Evolutionary conservation across 2,113 vertebrate species (phyloP).

Genomic region (Cyrtonyx montezumae): DNA sequence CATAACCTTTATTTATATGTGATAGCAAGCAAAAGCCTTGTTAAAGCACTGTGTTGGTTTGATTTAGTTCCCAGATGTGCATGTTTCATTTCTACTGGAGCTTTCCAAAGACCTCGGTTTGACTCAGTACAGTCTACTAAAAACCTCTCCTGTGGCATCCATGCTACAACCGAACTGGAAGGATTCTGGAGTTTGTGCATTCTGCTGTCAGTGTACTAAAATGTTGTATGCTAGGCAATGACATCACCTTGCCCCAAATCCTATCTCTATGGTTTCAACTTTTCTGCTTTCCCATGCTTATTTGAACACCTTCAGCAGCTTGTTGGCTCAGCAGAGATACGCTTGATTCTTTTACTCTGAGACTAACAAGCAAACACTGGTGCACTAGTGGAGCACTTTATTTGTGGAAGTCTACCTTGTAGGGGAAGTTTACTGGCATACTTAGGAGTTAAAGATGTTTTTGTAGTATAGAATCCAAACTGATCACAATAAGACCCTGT

Average conservation of each 20-base stretch:
- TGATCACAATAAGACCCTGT: neutral
- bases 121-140: neutral
- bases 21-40: neutral
- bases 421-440: conserved; percentile 3
- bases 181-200: neutral
- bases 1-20: neutral
- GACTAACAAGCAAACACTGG: neutral
- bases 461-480: conserved; percentile 22
- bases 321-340: neutral
- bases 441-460: conserved; percentile 57
- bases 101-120: neutral
- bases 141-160: neutral
- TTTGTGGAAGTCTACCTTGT: conserved; percentile 13
- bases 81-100: neutral
- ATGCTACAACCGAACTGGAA: neutral
- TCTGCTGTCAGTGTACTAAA: neutral
- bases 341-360: conserved; percentile 2
- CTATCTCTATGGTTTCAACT: neutral
- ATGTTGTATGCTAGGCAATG: neutral
- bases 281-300: neutral
- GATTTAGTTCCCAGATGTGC: neutral
- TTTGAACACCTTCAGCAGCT: neutral
- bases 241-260: neutral
- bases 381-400: neutral
- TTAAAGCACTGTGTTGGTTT: neutral